Evolutionary conservation across 2,797 vertebrate species (phyloP).

Genomic region (Channa striata): DNA sequence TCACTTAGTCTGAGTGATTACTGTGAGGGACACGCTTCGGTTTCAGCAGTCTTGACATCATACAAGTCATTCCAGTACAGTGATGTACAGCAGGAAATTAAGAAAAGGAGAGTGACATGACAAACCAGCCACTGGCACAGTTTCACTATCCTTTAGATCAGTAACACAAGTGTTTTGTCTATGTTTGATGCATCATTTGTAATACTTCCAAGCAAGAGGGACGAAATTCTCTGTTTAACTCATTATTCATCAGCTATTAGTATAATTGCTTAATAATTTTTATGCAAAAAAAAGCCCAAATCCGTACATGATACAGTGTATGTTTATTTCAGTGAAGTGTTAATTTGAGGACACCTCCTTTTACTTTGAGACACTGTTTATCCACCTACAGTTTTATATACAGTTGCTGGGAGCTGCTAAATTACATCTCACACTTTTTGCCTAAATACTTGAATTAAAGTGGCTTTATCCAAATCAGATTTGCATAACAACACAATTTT

Average conservation of each 20-base stretch:
- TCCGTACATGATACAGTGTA: too few species aligned
- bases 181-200: too few species aligned
- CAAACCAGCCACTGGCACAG: neutral
- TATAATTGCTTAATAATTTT: neutral
- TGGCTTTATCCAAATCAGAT: neutral
- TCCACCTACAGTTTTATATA: neutral
- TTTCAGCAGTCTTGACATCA: neutral
- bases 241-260: too few species aligned
- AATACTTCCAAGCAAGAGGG: too few species aligned
- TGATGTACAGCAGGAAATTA: neutral
- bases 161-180: too few species aligned
- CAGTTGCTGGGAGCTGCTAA: neutral
- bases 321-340: too few species aligned
- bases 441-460: neutral
- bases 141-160: neutral
- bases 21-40: neutral
- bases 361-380: neutral
- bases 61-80: neutral
- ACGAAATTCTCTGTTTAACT: neutral
- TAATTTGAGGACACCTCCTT: neutral
- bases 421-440: neutral
- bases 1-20: neutral
- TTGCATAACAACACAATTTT: slow-evolving; percentile 1
- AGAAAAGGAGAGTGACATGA: neutral
- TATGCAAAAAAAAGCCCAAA: too few species aligned